phyloP scores from a whole-genome alignment of 2,888 invertebrate species.

The Synanthedon andrenaeformis region DNA sequence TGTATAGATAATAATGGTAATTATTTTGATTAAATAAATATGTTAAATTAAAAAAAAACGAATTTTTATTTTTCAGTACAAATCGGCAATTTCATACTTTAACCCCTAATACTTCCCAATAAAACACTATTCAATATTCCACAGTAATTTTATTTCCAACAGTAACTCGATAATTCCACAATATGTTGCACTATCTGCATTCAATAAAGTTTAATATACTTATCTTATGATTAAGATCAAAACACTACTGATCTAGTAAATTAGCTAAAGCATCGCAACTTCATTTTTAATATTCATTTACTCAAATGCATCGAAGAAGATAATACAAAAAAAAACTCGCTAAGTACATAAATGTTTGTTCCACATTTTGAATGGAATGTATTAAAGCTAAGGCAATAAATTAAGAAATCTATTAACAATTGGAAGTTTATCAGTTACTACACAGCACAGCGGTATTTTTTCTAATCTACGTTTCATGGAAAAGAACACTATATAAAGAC shows the following conservation, averaged over 20 bases:
- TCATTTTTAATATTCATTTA: neutral
- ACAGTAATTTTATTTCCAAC: constrained; percentile 40
- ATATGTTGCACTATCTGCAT: neutral
- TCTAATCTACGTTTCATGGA: no score
- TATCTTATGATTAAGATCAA: constrained; percentile 10
- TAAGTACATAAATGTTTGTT: neutral
- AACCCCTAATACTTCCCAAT: no score
- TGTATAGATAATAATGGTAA: no score
- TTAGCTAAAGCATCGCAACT: constrained; percentile 17
- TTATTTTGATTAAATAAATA: no score
- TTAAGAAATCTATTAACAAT: no score
- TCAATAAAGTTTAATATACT: neutral
- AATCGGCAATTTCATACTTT: no score
- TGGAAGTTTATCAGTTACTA: no score
- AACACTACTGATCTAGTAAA: constrained; percentile 23
- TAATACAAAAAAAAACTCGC: neutral
- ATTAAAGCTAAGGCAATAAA: neutral
- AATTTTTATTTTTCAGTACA: no score
- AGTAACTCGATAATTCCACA: constrained; percentile 5
- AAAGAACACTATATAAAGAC: neutral
- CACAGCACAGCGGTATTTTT: no score
- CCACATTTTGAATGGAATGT: constrained; percentile 36
- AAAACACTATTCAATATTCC: neutral
- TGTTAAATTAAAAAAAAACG: no score
- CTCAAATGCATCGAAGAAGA: neutral